Base-by-base conservation (phyloP, 2,797 vertebrate species). In the Poecilia wingei region DNA sequence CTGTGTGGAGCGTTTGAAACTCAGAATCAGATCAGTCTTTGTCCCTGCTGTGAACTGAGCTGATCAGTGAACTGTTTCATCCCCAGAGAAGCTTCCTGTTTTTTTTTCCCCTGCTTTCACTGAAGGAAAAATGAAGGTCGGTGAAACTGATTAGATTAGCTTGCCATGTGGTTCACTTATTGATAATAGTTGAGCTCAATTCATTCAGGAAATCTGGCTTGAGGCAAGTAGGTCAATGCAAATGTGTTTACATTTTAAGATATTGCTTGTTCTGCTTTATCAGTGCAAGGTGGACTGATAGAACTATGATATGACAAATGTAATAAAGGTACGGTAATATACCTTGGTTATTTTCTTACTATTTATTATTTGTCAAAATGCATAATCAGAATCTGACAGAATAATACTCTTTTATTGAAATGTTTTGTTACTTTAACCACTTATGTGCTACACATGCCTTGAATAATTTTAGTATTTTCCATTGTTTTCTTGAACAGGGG, bases 71-170 rank as follows among this genome's bases (percentile, higher is more conserved):
- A 75, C 72, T 31, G 72, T 85, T 88, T 86, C 72, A 82, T 90
- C 82, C 86, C 69, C 64, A 79, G n/a, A 86, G 49, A 46, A 75
- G 83, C 83, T 90, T 92, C 84, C 89, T 93, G 90, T 91, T 92
- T 85, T 85, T 57, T 10, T 3, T 10, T 77, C 46, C 51, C 69
- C 22, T 2, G 3, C 46, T 75, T 72, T 82, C 2, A 41, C 41
- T 78, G 45, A 36, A 79, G 82, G 78, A 82, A 86, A 85, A 79
- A 79, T 66, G 61, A 89, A 87, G 45, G 77, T 79, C 79, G 84
- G 79, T 79, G 61, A 74, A 77, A 61, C 76, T 90, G 88, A 94
- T 94, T 89, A 91, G 87, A 93, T 94, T 93, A 92, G 16, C 22
- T 66, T 72, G 79, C 81, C 90, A 91, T 90, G 83, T 88, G 86